Evolutionary conservation across 2,113 vertebrate genomes (phyloP), one percentile per base, ranked within the genome.

Genomic region (Ailurus styani): DNA sequence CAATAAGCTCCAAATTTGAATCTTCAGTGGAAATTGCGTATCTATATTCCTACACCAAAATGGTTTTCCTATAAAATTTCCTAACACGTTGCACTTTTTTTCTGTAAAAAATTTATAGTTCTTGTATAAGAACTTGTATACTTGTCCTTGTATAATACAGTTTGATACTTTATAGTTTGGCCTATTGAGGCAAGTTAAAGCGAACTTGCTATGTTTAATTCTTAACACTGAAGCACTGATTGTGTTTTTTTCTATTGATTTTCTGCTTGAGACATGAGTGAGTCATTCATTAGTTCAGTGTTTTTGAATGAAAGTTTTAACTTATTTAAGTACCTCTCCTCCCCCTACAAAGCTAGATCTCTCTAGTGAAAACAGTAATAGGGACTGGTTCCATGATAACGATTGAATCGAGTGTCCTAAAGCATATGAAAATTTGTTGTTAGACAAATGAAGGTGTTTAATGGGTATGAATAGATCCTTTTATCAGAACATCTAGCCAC

Each of bases 171-270:
- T 81, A 45, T 89, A 77, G 42, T 72, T 75, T 96, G 66, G 10
- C 50, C 66, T 86, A 23, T 17, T 54, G 34, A 86, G 73, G 31
- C 68, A 90, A 81, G 21, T 91, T 12, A 47, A 52, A 70, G 72
- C 64, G 45, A 72, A 73, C 50, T 78, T 89, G 52, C 42, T 78
- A 0, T 81, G 18, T 77, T 91, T 85, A 92, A 83, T 45, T 66
- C 77, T 97, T 92, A 97, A 79, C 60, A 73, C 20, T 57, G 21
- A 84, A 79, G 7, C 31, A 47, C 78, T 66, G 66, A 73, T 64
- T 95, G 2, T 88, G 50, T 88, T 89, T 96, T 88, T 96, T 96
- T 68, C 52, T n/a, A 5, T 42, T 93, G 79, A n/a, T 18, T 97
- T 90, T 95, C 52, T 94, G 52, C 54, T 95, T 90, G 29, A 92